A percentile compares a stretch with the other conserved stretches of the same genome.
These are phyloP conservation scores for Acropora yongei DNA, from an alignment of 64 coral and sea anemone species.

Conservation along the genomic window DNA sequence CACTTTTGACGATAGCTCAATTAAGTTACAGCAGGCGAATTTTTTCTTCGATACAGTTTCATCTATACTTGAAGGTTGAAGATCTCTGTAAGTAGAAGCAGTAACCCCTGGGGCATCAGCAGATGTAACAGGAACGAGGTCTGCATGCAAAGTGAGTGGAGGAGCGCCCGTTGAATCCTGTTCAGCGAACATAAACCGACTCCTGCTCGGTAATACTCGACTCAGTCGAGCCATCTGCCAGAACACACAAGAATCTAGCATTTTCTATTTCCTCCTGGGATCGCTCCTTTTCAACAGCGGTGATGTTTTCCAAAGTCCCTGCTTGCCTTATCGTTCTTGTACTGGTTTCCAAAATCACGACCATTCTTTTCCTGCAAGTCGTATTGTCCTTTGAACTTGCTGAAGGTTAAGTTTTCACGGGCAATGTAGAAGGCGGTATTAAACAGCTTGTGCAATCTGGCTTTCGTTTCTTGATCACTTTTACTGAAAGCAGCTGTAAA, in stretches of 20 bases:
- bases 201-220: no score
- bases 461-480: neutral
- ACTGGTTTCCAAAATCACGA: constrained; percentile 42
- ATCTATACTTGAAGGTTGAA: neutral
- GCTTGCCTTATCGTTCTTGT: constrained; percentile 16
- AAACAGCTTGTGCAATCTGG: constrained; percentile 50
- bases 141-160: neutral
- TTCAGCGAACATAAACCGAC: no score
- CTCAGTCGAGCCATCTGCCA: no score
- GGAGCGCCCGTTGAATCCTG: no score
- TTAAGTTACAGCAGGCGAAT: no score
- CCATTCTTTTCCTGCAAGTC: constrained; percentile 50
- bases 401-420: constrained; percentile 46
- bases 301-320: constrained; percentile 35
- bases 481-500: constrained; percentile 23
- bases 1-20: no score
- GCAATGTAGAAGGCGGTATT: constrained; percentile 47
- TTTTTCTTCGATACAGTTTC: no score
- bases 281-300: neutral
- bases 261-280: no score
- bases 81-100: neutral
- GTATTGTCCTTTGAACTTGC: constrained; percentile 28
- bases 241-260: no score
- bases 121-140: no score
- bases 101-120: neutral